phyloP scores from a whole-genome alignment of 2,888 invertebrate species.

The Coenonympha glycerion region DNA sequence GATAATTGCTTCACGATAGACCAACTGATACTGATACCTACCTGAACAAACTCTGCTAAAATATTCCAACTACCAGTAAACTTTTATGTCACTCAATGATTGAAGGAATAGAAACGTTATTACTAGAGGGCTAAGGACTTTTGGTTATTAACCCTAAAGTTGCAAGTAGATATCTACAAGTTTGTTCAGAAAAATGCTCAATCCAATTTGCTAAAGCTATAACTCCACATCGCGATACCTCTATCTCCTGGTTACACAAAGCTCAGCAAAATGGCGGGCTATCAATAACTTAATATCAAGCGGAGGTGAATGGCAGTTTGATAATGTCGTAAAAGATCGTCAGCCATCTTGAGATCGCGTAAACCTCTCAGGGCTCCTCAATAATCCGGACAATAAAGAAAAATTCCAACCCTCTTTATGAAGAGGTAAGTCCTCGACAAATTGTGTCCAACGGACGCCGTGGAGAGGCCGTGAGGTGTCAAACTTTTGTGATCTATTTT shows the following conservation, averaged over 20 bases:
- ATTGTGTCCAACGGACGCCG: conserved; percentile 46
- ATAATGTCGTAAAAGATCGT: conserved; percentile 69
- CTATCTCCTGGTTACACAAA: conserved; percentile 26
- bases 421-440: conserved; percentile 76
- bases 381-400: conserved; percentile 76
- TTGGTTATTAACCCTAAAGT: no score
- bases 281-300: conserved; percentile 68
- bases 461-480: conserved; percentile 38
- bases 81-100: no score
- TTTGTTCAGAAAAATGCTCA: not conserved
- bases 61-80: no score
- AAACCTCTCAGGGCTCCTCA: conserved; percentile 68
- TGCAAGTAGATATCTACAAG: no score
- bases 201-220: conserved; percentile 21
- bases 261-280: conserved; percentile 26
- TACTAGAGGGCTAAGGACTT: no score
- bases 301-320: conserved; percentile 65
- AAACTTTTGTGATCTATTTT: conserved; percentile 3
- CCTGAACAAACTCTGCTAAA: no score
- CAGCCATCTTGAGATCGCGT: conserved; percentile 69
- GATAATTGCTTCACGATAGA: no score
- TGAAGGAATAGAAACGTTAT: no score
- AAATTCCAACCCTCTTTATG: conserved; percentile 74
- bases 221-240: conserved; percentile 17
- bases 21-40: no score